Evolutionary conservation across 2,797 vertebrate species (phyloP).

Genomic region (Calcarius lapponicus): DNA sequence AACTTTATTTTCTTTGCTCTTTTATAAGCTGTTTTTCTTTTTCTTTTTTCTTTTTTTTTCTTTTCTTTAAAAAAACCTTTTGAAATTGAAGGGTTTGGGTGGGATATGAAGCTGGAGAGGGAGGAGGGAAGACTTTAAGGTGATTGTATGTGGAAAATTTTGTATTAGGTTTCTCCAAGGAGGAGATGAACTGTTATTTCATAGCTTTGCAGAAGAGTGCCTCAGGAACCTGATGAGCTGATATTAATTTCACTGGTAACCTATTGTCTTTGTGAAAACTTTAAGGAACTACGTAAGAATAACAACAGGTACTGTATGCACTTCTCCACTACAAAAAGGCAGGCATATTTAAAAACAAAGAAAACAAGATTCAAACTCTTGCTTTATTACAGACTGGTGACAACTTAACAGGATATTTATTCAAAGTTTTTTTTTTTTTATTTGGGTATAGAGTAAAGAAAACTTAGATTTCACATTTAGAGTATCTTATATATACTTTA

Average conservation of each 20-base stretch:
- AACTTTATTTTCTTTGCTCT: slow-evolving; percentile 79
- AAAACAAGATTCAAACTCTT: background rate
- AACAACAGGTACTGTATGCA: slow-evolving; percentile 70
- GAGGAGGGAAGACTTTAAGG: background rate
- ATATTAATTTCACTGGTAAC: slow-evolving; percentile 61
- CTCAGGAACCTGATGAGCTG: slow-evolving; percentile 53
- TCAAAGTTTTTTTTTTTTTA: background rate
- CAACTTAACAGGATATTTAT: slow-evolving; percentile 49
- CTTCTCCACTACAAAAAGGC: slow-evolving; percentile 74
- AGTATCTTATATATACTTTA: background rate
- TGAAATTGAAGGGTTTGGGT: slow-evolving; percentile 34
- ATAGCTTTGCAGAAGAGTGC: slow-evolving; percentile 66
- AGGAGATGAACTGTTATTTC: slow-evolving; percentile 62
- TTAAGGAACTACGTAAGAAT: slow-evolving; percentile 33
- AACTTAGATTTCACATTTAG: background rate
- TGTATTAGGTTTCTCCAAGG: slow-evolving; percentile 27
- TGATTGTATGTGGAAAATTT: slow-evolving; percentile 17
- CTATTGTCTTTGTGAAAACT: slow-evolving; percentile 59
- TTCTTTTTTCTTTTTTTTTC: background rate
- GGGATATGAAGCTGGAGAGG: background rate
- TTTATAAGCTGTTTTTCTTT: slow-evolving; percentile 76
- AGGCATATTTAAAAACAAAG: background rate
- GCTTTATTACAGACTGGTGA: slow-evolving; percentile 3
- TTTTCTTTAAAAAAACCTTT: background rate
- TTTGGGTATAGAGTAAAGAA: background rate